Evolutionary conservation across 2,797 vertebrate genomes (phyloP), one percentile per base, ranked within the genome.

Genomic region (Pipistrellus nathusii): DNA sequence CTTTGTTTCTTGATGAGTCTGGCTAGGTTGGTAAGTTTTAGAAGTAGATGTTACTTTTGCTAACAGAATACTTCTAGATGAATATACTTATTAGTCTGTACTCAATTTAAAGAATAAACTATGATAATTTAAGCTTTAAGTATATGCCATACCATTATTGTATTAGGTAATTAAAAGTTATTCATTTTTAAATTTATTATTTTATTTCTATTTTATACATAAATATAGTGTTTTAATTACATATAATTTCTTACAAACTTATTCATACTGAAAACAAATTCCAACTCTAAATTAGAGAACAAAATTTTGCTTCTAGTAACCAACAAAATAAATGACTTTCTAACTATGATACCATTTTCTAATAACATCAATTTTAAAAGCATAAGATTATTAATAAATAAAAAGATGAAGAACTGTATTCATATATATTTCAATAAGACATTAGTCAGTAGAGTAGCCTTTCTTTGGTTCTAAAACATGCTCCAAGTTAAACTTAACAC

Each of bases 301-400:
- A 81, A 88, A 76, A 68, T 46, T 83, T 89, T 94, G 15, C 32
- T 85, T 68, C 93, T 75, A 89, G 13, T 69, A 91, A 69, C 85
- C 46, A 68, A 2, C 62, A 86, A 88, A 89, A 69, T 27, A 53
- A 77, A 83, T 2, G 76, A 2, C 6, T 64, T 87, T 88, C 12
- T 53, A 77, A 35, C 11, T 68, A 51, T 12, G n/a, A 0, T 62
- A 41, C 21, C 14, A 51, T 78, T 88, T 88, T 76, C 30, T 78
- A 87, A 81, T 41, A 62, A 10, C 8, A 48, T 15, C 69, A 18
- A 51, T 44, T 94, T 83, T 57, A 87, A 82, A 90, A 90, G 25
- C 4, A 35, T 41, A 8, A 27, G 0, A 84, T 44, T 75, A 1
- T 72, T 84, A 48, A 7, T 53, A 82, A 27, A 81, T 38, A 66